Conservation (phyloP, 2,888 invertebrate species). For the Stenchaetothrips biformis region DNA sequence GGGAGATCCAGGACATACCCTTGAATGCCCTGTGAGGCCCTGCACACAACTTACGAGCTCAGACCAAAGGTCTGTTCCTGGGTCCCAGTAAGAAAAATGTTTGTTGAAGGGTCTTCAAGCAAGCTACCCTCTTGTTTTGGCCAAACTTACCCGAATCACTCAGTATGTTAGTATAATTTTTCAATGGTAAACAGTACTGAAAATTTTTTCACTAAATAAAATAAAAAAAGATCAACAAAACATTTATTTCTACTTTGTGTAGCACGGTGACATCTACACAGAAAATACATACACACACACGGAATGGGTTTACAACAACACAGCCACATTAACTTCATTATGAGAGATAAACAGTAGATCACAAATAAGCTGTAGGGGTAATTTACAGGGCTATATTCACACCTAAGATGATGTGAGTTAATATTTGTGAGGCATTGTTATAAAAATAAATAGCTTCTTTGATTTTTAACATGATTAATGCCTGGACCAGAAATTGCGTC, state of each 20-base stretch:
- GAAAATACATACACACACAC: slow-evolving; percentile 1
- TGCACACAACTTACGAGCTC: too few relatives aligned
- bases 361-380: not conserved
- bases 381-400: not conserved
- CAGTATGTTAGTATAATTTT: not conserved
- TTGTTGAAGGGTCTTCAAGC: too few relatives aligned
- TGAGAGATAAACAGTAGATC: slow-evolving; percentile 16
- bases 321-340: slow-evolving; percentile 9
- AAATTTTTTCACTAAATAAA: slow-evolving; percentile 4
- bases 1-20: too few relatives aligned
- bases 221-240: slow-evolving; percentile 25
- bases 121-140: too few relatives aligned
- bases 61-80: too few relatives aligned
- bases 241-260: slow-evolving; percentile 11
- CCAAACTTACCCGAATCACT: too few relatives aligned
- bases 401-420: not conserved
- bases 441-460: not conserved
- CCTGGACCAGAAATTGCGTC: too few relatives aligned
- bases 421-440: not conserved
- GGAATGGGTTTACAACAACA: slow-evolving; percentile 23
- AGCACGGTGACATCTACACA: slow-evolving; percentile 6
- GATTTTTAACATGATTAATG: not conserved
- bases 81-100: too few relatives aligned
- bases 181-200: slow-evolving; percentile 1
- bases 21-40: too few relatives aligned